These are phyloP conservation scores for Leptodactylus fuscus DNA, from an alignment of 2,113 vertebrate genomes.

Conservation along the genomic window DNA sequence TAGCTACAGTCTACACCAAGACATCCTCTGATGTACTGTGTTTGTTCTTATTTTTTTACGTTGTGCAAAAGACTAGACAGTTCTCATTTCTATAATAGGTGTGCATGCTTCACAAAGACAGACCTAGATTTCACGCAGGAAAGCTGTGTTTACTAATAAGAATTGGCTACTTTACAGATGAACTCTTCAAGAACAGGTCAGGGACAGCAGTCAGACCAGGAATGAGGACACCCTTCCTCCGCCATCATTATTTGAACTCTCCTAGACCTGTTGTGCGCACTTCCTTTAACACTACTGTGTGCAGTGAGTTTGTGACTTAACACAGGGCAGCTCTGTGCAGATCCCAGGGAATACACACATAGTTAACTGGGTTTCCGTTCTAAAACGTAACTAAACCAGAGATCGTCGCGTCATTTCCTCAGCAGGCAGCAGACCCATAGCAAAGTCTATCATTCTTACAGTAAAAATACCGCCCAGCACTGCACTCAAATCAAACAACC, in stretches of 20 bases:
- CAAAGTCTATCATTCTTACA: not conserved
- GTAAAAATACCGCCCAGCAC: not conserved
- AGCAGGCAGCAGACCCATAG: not conserved
- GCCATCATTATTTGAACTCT: slow-evolving; percentile 4
- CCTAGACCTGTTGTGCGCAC: slow-evolving; percentile 7
- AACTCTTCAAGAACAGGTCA: slow-evolving; percentile 16
- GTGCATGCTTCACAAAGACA: too few species aligned
- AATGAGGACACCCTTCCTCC: slow-evolving; percentile 9
- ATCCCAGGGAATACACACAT: not conserved
- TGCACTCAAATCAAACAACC: not conserved
- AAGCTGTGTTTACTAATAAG: not conserved
- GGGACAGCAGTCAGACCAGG: slow-evolving; percentile 6
- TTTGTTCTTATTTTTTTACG: too few species aligned
- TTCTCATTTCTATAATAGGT: too few species aligned
- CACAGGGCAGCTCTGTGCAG: not conserved
- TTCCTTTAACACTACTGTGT: slow-evolving; percentile 45
- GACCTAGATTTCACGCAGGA: not conserved
- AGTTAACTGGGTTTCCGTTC: slow-evolving; percentile 36
- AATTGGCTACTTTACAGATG: not conserved
- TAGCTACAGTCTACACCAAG: too few species aligned
- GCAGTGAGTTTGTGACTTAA: not conserved
- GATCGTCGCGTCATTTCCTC: slow-evolving; percentile 19
- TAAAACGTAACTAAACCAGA: not conserved
- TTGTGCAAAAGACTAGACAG: not conserved
- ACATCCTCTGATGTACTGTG: too few species aligned